Percentiles rank a stretch among this genome's conserved stretches.
Evolutionary conservation across 2,113 vertebrate genomes (phyloP).

Genomic region (Pseudopodoces humilis): DNA sequence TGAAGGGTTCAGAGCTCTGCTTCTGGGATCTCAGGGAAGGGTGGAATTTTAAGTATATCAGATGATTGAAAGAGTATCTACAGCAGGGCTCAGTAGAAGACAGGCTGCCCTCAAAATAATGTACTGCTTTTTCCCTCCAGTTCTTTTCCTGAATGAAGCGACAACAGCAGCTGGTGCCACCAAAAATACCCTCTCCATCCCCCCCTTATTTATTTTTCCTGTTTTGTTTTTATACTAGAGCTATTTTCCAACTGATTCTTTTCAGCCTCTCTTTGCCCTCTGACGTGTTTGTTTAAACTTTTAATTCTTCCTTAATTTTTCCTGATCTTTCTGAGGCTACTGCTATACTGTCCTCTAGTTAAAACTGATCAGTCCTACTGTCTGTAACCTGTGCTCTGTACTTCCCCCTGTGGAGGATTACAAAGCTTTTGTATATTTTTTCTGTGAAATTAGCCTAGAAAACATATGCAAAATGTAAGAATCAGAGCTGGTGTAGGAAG

Average conservation of each 20-base stretch:
- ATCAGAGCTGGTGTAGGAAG: not conserved
- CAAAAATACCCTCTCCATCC: fast-evolving
- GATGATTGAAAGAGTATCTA: not conserved
- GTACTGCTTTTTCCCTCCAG: not conserved
- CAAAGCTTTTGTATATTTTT: not conserved
- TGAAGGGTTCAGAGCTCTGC: not conserved
- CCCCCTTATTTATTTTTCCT: not conserved
- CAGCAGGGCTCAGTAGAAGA: not conserved
- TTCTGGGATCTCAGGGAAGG: not conserved
- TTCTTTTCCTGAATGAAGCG: not conserved
- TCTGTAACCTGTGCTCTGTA: fast-evolving
- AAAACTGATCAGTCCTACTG: not conserved
- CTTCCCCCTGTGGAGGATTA: not conserved
- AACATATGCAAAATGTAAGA: not conserved
- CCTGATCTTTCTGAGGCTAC: not conserved
- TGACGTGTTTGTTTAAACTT: not conserved
- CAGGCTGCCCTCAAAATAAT: not conserved
- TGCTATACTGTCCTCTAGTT: not conserved
- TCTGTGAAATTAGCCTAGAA: not conserved
- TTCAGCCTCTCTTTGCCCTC: not conserved
- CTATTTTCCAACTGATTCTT: not conserved
- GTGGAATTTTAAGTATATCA: not conserved
- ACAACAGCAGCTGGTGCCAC: not conserved
- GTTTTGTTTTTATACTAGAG: not conserved
- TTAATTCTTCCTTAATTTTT: not conserved